Evolutionary conservation across 2,797 vertebrate species (phyloP), one percentile per base, ranked within the genome.

Genomic region (Neoniphon sammara): DNA sequence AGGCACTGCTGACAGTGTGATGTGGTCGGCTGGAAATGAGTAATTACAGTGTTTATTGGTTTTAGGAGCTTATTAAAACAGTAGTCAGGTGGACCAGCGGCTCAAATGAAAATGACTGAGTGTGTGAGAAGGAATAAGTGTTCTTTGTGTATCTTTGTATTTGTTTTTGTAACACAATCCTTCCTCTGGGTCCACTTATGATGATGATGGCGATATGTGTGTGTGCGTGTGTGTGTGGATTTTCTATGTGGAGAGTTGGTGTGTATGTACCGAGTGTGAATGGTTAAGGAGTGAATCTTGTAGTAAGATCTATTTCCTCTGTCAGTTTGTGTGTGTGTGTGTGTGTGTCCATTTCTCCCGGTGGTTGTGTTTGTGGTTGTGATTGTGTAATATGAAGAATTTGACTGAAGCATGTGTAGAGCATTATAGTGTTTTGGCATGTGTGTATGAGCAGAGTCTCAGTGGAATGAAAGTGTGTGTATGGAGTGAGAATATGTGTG

Each of bases 101-200:
- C 34, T 64, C 70, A 66, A 72, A 62, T 70, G 11, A 68, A 75
- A 73, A 49, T 2, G 23, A 66, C 17, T 34, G 23, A 27, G 52
- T 60, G 61, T 62, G 69, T 53, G 59, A 63, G 74, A 82, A 70
- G 27, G 34, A 54, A 65, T 20, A 52, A 47, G 66, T 52, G 76
- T 61, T 61, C 5, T 77, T n/a, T 14, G 63, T 52, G 50, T 71
- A 59, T 54, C 63, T n/a, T 2, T 34, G 20, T 75, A 18, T 86
- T 88, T 87, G 69, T 81, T 86, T 76, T 73, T 62, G 49, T 34
- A 86, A 69, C 52, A 23, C 42, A 74, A 54, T 75, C 55, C 71
- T 75, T 82, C 80, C 87, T 54, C 53, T 54, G 53, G 53, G 12
- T 25, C 3, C n/a, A 47, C 46, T 80, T 39, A 23, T 21, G 47